Evolutionary conservation across 2,888 invertebrate genomes (phyloP).

Genomic region (Cephus spinipes): DNA sequence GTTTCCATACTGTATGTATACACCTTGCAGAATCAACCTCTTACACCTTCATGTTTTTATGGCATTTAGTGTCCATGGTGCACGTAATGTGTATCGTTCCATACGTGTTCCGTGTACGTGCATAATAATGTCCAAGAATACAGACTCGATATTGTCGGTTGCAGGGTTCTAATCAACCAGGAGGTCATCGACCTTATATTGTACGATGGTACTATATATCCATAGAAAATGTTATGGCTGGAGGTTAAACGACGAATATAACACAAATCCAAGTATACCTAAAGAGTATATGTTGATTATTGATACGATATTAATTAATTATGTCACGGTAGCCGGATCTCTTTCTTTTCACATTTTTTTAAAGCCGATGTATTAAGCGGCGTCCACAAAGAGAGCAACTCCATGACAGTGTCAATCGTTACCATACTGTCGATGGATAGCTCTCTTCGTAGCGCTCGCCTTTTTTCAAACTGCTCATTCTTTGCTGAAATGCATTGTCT

Average conservation of each 20-base stretch:
- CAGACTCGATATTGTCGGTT: neutral
- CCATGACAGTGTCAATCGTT: slow-evolving; percentile 96
- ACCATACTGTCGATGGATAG: slow-evolving; percentile 99
- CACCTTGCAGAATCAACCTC: neutral
- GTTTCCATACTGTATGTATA: neutral
- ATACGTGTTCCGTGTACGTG: slow-evolving; percentile 2
- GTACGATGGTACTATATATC: slow-evolving; percentile 3
- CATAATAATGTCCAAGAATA: neutral
- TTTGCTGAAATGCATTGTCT: neutral
- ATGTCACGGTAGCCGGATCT: neutral
- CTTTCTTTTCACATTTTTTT: neutral
- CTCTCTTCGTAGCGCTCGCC: slow-evolving; percentile 87
- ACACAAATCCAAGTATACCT: neutral
- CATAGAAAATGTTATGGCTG: slow-evolving; percentile 17
- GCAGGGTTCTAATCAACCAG: slow-evolving; percentile 21
- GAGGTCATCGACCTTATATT: slow-evolving; percentile 25
- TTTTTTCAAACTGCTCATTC: slow-evolving; percentile 16
- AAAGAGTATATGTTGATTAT: neutral
- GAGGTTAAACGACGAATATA: slow-evolving; percentile 9
- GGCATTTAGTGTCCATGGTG: slow-evolving; percentile 1
- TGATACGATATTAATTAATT: neutral
- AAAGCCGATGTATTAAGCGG: slow-evolving; percentile 72
- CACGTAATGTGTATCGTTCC: neutral
- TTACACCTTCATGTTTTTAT: neutral
- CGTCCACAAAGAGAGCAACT: slow-evolving; percentile 99